Base-by-base conservation (phyloP, 2,113 vertebrate genomes). In the Leucosticte australis region DNA sequence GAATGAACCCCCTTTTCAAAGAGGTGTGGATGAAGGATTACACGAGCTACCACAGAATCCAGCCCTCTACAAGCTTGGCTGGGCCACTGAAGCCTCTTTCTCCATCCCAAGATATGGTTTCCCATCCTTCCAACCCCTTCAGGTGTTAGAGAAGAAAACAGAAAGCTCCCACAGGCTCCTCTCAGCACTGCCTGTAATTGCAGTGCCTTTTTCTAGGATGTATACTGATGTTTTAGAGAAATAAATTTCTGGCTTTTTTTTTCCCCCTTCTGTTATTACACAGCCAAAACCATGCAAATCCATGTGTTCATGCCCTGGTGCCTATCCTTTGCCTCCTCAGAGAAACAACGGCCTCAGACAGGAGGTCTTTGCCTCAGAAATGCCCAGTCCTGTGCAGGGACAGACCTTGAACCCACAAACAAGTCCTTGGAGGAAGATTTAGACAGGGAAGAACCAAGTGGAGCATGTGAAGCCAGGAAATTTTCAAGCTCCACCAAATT, bases 61-160 rank as follows among this genome's bases (percentile, higher is more conserved):
- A 9, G 20, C 24, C 44, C 57, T 65, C 0, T 0, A 9, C 7
- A 37, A 15, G 4, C 39, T n/a, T 64, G 23, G 5, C 24, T 56
- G 28, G 63, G 35, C 14, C 37, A 70, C 19, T 30, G 30, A 35
- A 90, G 49, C 37, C 16, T 78, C 35, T 47, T 65, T 16, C 35
- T 33, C 1, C 47, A 31, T 30, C 68, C 44, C 67, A 77, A 26
- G 39, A 20, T 9, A 6, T 1, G 6, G 1, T 46, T 15, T 57
- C 26, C n/a, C 67, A 80, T 46, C 9, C 41, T 76, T 28, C 28
- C 10, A 4, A 10, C 30, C 35, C 39, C 37, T 83, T 71, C 50
- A 41, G 0, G 1, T 27, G 7, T 3, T 15, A 19, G n/a, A 55
- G 31, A 71, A 15, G 60, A 67, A 49, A 33, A 42, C 28, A 67